phyloP scores from a whole-genome alignment of 2,888 invertebrate genomes.

The Elegia similella region DNA sequence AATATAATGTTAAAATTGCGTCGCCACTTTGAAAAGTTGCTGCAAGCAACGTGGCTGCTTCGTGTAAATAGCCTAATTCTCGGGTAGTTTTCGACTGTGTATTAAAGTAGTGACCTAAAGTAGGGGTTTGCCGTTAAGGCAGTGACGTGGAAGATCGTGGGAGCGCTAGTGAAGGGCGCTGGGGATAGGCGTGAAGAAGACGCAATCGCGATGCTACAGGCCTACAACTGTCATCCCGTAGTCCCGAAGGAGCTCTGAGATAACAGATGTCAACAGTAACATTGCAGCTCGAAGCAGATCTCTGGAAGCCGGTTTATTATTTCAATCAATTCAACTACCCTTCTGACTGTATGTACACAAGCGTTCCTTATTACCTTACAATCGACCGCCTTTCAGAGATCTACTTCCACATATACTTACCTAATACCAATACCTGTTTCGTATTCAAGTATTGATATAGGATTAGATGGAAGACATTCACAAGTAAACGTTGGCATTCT shows the following conservation, averaged over 20 bases:
- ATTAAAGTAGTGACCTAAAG: conserved; percentile 52
- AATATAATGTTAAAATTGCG: conserved; percentile 26
- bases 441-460: no score
- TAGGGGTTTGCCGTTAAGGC: conserved; percentile 63
- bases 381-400: conserved; percentile 44
- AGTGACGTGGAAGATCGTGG: conserved; percentile 72
- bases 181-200: conserved; percentile 49
- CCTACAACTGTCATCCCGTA: conserved; percentile 27
- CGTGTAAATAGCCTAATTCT: neutral
- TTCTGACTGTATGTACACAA: conserved; percentile 34
- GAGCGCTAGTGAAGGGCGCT: conserved; percentile 72
- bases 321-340: conserved; percentile 31
- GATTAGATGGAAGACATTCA: no score
- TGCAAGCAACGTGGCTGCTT: conserved; percentile 1
- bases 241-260: conserved; percentile 6
- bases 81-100: conserved; percentile 39
- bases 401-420: conserved; percentile 29
- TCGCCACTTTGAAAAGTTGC: conserved; percentile 4
- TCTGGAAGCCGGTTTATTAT: conserved; percentile 39
- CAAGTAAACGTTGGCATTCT: no score
- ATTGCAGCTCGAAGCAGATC: conserved; percentile 32
- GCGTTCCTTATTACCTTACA: conserved; percentile 25
- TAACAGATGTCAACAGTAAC: conserved; percentile 24
- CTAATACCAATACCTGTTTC: neutral
- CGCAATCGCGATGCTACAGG: conserved; percentile 35